Base-by-base conservation (phyloP, 2,888 invertebrate genomes). In the Drosophila siamana region DNA sequence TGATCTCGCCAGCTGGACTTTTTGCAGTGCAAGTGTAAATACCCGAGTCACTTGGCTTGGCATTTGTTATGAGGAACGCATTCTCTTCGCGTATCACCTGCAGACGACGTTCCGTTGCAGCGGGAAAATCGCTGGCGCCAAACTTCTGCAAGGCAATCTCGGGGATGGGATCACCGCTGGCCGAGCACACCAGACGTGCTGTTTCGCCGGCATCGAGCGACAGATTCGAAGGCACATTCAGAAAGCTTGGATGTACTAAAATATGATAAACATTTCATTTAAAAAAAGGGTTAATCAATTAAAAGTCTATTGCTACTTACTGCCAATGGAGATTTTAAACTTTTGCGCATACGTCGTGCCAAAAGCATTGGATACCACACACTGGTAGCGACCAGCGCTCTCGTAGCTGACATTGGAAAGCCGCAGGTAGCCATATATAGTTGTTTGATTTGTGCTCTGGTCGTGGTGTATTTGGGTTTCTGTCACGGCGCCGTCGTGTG, bases 71-170 rank as follows among this genome's bases (percentile, higher is more conserved):
- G 90, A 98, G 97, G 91, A 98, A 97, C 1, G 96, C 95, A 91
- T 98, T 97, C 90, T 98, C 98, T 28, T 95, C 95, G 0, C 97
- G 96, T 94, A 98, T 96, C 47, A 98, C 97, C 92, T 97, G 96
- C 95, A 99, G 96, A 36, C 98, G 94, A 44, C 98, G 94, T 91
- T 99, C 98, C 79, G 96, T 94, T 7, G 98, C 98, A 4, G 99
- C 98, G 6, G 98, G 98, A 91, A 99, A 98, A 89, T 98, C 96
- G 89, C 96, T 96, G 0, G 96, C 97, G n/a, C 97, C 97, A 92
- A 97, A 97, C 92, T 98, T 98, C 86, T 97, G 96, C 96, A 97
- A 96, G 0, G 96, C 96, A 81, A 98, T 97, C 92, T 97, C 96
- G 15, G 98, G 98, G 50, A 94, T 93, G 0, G 98, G 98, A 88